phyloP scores from a whole-genome alignment of 2,113 vertebrate species.

The Thryonomys swinderianus region DNA sequence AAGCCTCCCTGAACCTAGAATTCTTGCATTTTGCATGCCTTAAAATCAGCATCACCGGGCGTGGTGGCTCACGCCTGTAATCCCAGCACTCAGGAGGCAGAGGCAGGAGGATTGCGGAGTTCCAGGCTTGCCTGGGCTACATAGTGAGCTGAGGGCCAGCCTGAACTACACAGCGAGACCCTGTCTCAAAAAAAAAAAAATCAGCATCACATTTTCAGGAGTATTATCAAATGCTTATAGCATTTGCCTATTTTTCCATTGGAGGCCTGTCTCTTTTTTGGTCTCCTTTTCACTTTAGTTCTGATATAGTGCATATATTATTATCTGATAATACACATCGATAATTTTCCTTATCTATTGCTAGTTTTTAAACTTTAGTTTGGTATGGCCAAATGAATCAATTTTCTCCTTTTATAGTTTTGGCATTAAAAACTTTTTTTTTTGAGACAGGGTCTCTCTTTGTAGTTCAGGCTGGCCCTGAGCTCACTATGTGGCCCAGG shows the following conservation, averaged over 20 bases:
- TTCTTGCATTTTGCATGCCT: background rate
- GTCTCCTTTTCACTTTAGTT: background rate
- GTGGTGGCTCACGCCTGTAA: no score
- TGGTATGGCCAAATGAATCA: background rate
- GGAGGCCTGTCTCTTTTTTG: background rate
- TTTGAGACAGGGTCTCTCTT: no score
- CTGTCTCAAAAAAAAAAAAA: no score
- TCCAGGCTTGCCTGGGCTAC: no score
- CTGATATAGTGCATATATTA: constrained; percentile 7
- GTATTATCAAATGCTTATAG: background rate
- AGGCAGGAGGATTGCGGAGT: no score
- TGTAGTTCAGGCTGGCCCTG: no score
- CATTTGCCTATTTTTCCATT: background rate
- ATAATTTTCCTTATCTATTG: background rate
- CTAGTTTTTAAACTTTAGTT: background rate
- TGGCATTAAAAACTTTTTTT: constrained; percentile 27
- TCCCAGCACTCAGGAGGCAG: no score
- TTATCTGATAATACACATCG: background rate
- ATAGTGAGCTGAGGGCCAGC: no score
- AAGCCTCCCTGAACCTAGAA: background rate
- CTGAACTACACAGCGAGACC: no score
- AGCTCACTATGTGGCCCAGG: no score
- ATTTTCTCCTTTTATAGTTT: background rate
- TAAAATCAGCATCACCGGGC: background rate
- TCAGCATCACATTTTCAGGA: background rate